Percentiles rank a stretch among this genome's conserved stretches.
These are phyloP conservation scores for Ophioderma brevispina DNA, from an alignment of 35 echinoderm and acorn worm genomes.

Conservation along the genomic window DNA sequence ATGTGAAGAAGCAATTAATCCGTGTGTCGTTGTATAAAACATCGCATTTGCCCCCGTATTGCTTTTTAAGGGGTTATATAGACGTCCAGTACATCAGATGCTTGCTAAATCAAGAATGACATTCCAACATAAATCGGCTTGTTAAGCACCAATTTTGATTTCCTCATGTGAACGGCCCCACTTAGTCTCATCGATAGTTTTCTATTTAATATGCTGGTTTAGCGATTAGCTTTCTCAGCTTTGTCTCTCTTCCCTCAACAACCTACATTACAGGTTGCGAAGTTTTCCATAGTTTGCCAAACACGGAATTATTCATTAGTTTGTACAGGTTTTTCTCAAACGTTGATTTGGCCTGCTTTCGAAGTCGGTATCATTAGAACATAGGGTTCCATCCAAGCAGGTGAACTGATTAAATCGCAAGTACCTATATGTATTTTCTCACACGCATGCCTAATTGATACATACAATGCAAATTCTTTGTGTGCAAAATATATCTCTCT, in stretches of 20 bases:
- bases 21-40: slow-evolving; percentile 36
- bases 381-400: background rate
- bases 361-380: background rate
- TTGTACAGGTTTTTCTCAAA: slow-evolving; percentile 14
- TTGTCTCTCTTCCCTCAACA: background rate
- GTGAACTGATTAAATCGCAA: background rate
- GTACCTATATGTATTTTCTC: background rate
- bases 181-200: background rate
- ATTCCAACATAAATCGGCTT: slow-evolving; percentile 9
- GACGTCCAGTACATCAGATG: slow-evolving; percentile 21
- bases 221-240: background rate
- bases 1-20: slow-evolving; percentile 33
- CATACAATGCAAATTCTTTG: background rate
- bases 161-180: background rate
- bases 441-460: background rate
- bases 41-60: background rate
- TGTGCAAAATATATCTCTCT: background rate
- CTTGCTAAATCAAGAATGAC: slow-evolving; percentile 18
- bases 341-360: background rate
- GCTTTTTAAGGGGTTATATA: slow-evolving; percentile 3
- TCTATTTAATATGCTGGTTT: background rate
- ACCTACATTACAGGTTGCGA: slow-evolving; percentile 1
- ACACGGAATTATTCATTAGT: slow-evolving; percentile 22
- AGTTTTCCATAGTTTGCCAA: background rate
- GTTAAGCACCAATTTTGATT: slow-evolving; percentile 11